These are phyloP conservation scores for Caenorhabditis inopinata DNA, from an alignment of 1,140 invertebrate genomes.

Conservation along the genomic window DNA sequence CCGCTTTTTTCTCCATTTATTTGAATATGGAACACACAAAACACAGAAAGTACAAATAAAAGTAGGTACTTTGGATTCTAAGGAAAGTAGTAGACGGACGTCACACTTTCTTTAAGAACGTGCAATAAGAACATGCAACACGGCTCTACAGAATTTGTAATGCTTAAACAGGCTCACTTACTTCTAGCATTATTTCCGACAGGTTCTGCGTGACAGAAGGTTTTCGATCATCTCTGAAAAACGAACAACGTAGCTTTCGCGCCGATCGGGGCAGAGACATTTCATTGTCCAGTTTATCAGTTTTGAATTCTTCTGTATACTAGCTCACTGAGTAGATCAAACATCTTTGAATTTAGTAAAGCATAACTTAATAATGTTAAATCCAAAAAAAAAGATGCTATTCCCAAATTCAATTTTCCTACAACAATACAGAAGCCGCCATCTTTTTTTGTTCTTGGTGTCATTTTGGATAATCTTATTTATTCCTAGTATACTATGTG, in stretches of 20 bases:
- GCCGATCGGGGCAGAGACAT: neutral
- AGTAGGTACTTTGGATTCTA: too few relatives aligned
- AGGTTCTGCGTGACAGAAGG: constrained; percentile 66
- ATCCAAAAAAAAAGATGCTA: constrained; percentile 20
- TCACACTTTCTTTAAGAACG: too few relatives aligned
- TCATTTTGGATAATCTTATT: neutral
- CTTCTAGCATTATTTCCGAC: constrained; percentile 65
- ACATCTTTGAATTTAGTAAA: neutral
- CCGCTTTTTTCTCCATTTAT: too few relatives aligned
- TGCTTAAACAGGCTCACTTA: constrained; percentile 46
- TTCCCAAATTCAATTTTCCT: neutral
- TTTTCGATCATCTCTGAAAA: constrained; percentile 60
- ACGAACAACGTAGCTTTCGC: neutral
- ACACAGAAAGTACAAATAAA: too few relatives aligned
- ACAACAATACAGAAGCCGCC: neutral
- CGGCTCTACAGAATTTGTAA: neutral
- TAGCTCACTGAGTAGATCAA: neutral
- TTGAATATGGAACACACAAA: too few relatives aligned
- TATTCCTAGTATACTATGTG: too few relatives aligned
- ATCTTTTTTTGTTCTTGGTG: neutral
- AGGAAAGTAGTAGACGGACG: too few relatives aligned
- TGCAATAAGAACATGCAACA: constrained; percentile 6
- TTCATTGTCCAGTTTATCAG: neutral
- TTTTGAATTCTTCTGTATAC: neutral
- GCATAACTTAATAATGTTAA: neutral